Conservation (phyloP, 2,113 vertebrate species). For the Lampris megalopsis region DNA sequence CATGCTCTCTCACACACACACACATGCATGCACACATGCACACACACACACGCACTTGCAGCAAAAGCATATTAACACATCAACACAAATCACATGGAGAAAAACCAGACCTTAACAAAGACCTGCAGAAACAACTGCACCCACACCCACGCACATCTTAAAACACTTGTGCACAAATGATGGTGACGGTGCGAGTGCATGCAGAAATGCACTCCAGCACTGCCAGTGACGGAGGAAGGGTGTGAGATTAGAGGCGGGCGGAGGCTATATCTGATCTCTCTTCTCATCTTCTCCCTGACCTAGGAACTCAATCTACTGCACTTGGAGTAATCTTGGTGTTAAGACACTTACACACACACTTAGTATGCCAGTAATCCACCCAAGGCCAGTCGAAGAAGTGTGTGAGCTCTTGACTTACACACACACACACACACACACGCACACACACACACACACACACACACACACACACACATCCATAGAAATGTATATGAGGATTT, state of each 20-base stretch:
- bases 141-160: too few relatives aligned
- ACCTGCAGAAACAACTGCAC: too few relatives aligned
- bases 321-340: conserved; percentile 74
- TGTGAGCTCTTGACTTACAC: conserved; percentile 41
- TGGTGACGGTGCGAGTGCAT: too few relatives aligned
- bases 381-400: conserved; percentile 64
- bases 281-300: conserved; percentile 67
- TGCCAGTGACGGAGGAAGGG: conserved; percentile 45
- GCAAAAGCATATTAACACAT: too few relatives aligned
- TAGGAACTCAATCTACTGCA: conserved; percentile 63
- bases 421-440: conserved; percentile 39
- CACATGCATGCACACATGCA: neutral
- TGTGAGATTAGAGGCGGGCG: conserved; percentile 60
- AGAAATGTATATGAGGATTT: neutral
- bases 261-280: conserved; percentile 51
- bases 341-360: conserved; percentile 33
- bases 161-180: too few relatives aligned
- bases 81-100: too few relatives aligned
- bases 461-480: conserved; percentile 1
- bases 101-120: too few relatives aligned
- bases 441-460: conserved; percentile 24
- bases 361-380: conserved; percentile 62
- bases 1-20: neutral
- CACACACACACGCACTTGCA: neutral
- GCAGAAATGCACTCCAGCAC: neutral